Conservation (phyloP, 2,113 vertebrate genomes). For the Gila orcuttii region DNA sequence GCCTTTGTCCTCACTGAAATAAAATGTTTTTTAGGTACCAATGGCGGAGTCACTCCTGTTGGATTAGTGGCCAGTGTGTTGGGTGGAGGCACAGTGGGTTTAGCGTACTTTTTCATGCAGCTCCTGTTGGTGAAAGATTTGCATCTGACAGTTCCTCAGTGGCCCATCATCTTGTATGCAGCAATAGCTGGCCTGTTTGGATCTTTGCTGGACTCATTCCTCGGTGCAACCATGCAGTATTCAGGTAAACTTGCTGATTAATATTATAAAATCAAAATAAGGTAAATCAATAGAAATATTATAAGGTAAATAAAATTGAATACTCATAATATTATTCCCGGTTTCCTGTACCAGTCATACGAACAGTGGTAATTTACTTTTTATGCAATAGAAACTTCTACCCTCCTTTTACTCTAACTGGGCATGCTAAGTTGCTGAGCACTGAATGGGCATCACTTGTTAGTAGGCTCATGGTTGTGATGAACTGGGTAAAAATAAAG, state of each 20-base stretch:
- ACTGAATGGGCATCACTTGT: not conserved
- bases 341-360: not conserved
- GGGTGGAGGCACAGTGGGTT: slow-evolving; percentile 85
- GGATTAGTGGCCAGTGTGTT: slow-evolving; percentile 87
- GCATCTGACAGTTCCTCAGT: slow-evolving; percentile 86
- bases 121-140: slow-evolving; percentile 83
- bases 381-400: not conserved
- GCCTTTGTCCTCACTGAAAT: not conserved
- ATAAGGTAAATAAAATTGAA: not conserved
- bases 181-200: slow-evolving; percentile 87
- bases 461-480: no score
- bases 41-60: slow-evolving; percentile 87
- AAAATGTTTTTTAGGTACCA: slow-evolving; percentile 81
- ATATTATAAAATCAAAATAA: not conserved
- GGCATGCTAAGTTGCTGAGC: not conserved
- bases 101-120: slow-evolving; percentile 85
- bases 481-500: no score
- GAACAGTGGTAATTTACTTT: not conserved
- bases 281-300: not conserved
- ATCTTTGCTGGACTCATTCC: slow-evolving; percentile 91
- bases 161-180: slow-evolving; percentile 88
- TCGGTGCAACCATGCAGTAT: slow-evolving; percentile 95
- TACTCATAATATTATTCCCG: not conserved
- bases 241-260: slow-evolving; percentile 76
- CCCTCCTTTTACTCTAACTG: not conserved